Percentiles rank a stretch among this genome's conserved stretches.
Evolutionary conservation across 1,140 invertebrate genomes (phyloP).

Genomic region (Patella vulgata): DNA sequence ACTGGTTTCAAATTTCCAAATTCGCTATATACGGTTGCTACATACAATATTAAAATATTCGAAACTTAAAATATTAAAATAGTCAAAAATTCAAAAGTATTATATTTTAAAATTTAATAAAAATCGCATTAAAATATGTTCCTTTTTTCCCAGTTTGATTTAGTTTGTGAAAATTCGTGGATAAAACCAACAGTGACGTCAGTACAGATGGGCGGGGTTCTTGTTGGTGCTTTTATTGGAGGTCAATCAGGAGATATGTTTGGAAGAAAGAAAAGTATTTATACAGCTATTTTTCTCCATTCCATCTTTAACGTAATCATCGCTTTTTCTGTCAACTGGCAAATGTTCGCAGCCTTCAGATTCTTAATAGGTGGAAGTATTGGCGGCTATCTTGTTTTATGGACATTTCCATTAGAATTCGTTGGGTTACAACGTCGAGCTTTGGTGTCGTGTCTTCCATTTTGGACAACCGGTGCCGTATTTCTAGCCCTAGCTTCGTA

Average conservation of each 20-base stretch:
- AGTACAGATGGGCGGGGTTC: constrained; percentile 54
- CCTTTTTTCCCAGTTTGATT: constrained; percentile 40
- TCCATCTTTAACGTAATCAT: constrained; percentile 27
- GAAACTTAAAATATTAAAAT: not conserved
- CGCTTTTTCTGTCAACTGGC: constrained; percentile 44
- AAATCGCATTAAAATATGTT: not conserved
- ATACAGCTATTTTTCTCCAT: constrained; percentile 20
- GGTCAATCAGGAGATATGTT: constrained; percentile 47
- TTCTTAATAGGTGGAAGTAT: constrained; percentile 42
- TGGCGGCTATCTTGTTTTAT: constrained; percentile 30
- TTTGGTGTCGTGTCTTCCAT: constrained; percentile 27
- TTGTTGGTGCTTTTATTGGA: constrained; percentile 37
- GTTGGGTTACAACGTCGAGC: constrained; percentile 29
- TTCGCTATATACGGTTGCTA: not conserved
- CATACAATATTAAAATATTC: not conserved
- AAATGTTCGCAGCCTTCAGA: constrained; percentile 46
- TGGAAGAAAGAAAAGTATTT: constrained; percentile 44
- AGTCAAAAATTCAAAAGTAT: too few species aligned
- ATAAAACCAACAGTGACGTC: constrained; percentile 43
- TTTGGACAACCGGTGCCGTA: constrained; percentile 13
- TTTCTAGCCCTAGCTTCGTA: constrained; percentile 5
- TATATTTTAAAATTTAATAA: not conserved
- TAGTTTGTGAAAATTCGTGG: constrained; percentile 47
- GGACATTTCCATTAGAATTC: constrained; percentile 34
- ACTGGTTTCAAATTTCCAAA: too few species aligned